phyloP scores from a whole-genome alignment of 2,797 vertebrate species.

The Cyclopterus lumpus region DNA sequence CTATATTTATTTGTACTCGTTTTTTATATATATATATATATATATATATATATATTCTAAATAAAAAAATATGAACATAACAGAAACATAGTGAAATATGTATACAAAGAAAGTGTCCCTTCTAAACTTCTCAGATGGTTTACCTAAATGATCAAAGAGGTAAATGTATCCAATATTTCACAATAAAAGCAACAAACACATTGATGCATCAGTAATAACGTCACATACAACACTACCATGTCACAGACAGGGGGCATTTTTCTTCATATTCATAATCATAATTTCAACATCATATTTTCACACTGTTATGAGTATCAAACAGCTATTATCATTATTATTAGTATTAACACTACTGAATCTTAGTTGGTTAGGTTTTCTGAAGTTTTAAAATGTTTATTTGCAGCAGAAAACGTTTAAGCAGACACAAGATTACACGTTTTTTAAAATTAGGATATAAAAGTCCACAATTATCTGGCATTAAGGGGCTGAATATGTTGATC shows the following conservation, averaged over 20 bases:
- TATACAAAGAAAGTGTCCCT: not conserved
- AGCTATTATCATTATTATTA: not conserved
- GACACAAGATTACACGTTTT: not conserved
- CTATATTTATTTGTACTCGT: not conserved
- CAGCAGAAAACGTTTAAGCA: not conserved
- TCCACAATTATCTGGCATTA: not conserved
- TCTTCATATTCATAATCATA: not conserved
- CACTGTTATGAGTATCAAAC: not conserved
- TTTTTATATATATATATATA: no score
- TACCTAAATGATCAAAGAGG: not conserved
- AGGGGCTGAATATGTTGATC: not conserved
- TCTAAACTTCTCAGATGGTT: not conserved
- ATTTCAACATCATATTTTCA: not conserved
- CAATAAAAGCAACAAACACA: not conserved
- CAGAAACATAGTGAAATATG: not conserved
- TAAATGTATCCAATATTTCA: not conserved
- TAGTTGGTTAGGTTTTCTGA: not conserved
- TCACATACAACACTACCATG: not conserved
- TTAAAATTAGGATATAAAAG: not conserved
- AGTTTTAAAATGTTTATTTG: not conserved
- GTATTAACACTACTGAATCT: not conserved
- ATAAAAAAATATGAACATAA: not conserved
- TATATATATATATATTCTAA: no score
- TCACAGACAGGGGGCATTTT: not conserved
- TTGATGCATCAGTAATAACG: not conserved